These are phyloP conservation scores for Steatornis caripensis DNA, from an alignment of 2,113 vertebrate genomes.

Conservation along the genomic window DNA sequence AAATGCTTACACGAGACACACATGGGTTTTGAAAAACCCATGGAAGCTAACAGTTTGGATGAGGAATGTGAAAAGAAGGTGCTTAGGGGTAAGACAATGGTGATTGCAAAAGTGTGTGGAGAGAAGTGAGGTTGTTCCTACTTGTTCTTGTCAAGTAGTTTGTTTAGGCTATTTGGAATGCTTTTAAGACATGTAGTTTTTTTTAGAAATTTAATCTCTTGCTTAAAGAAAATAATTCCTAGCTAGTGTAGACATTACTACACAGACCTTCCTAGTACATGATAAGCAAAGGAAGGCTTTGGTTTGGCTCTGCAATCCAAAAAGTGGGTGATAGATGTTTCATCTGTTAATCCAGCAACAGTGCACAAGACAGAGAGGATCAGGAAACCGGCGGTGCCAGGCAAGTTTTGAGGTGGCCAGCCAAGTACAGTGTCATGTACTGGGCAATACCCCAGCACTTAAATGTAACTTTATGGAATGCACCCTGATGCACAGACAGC, in stretches of 20 bases:
- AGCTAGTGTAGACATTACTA: neutral
- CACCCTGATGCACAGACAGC: neutral
- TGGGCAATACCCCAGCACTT: neutral
- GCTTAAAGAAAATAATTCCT: neutral
- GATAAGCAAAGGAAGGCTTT: neutral
- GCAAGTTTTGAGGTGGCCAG: neutral
- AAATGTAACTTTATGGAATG: neutral
- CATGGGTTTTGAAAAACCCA: neutral
- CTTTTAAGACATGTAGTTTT: neutral
- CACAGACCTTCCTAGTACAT: neutral
- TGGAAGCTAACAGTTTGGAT: constrained; percentile 31
- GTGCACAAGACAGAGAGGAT: neutral
- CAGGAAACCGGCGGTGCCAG: neutral
- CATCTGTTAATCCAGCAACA: neutral
- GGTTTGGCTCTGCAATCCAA: neutral
- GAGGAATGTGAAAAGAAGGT: constrained; percentile 41
- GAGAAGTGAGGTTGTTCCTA: neutral
- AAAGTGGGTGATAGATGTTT: neutral
- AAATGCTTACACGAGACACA: neutral
- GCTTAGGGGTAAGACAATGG: constrained; percentile 57
- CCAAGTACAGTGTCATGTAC: neutral
- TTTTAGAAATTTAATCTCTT: neutral
- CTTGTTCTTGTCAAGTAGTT: neutral
- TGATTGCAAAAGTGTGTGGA: neutral
- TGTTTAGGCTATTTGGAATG: neutral